Evolutionary conservation across 2,113 vertebrate species (phyloP), one percentile per base, ranked within the genome.

Genomic region (Aythya baeri): DNA sequence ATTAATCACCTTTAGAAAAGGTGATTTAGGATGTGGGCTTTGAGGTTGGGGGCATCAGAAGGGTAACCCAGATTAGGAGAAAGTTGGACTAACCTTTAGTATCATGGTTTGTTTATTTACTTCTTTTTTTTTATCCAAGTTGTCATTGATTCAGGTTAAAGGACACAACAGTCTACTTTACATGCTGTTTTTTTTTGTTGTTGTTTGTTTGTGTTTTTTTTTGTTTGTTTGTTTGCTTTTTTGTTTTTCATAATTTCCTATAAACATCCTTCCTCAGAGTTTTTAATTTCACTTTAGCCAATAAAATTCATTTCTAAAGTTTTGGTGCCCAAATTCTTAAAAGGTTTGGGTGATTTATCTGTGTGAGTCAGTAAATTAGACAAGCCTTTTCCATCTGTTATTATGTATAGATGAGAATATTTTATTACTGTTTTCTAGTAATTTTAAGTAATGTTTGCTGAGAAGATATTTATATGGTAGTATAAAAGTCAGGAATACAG

Each of bases 371-470:
- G 26, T 38, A 65, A 83, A 85, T 41, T 41, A 43, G 36, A 83
- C 9, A 23, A 67, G 21, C 6, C 25, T 14, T 86, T 92, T 86
- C 44, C 52, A 38, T 61, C 66, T 83, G 17, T 50, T 36, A 23
- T 76, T 75, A 75, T n/a, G 3, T 81, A 55, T 31, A 71, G 44
- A 44, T 49, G 3, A 16, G 31, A 50, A 15, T 77, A 58, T 91
- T 75, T 88, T 46, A 71, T 55, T 84, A 20, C 9, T 59, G 6
- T 23, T 71, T 8, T 46, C 23, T 81, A 26, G 14, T 50, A 88
- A 86, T 27, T 80, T 88, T 44, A 70, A 77, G 23, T 50, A 55
- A 55, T n/a, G 6, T 59, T 93, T 91, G 70, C 63, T 84, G 38
- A 84, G 32, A 34, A 84, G 38, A 36, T 81, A 27, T 71, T 94